These are phyloP conservation scores for Dromas ardeola DNA, from an alignment of 2,113 vertebrate genomes.

Conservation along the genomic window DNA sequence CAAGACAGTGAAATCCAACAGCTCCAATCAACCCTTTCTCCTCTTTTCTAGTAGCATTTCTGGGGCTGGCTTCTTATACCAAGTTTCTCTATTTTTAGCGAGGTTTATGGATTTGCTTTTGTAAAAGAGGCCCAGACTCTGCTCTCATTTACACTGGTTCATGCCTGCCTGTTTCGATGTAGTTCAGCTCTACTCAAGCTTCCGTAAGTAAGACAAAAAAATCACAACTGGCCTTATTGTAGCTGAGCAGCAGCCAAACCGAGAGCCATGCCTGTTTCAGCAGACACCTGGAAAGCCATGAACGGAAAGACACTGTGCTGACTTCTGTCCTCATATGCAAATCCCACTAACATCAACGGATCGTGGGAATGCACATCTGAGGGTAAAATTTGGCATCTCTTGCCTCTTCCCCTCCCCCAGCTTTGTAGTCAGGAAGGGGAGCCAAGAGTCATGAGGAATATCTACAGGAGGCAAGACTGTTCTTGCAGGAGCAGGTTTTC, in stretches of 20 bases:
- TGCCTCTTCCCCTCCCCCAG: not conserved
- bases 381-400: not conserved
- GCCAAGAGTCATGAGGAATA: not conserved
- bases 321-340: not conserved
- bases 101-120: not conserved
- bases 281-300: accelerated
- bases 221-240: not conserved
- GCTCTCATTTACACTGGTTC: accelerated
- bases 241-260: not conserved
- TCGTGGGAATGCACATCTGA: not conserved
- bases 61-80: not conserved
- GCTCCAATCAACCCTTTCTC: not conserved
- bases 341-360: not conserved
- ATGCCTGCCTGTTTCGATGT: not conserved
- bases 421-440: not conserved
- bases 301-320: not conserved
- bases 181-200: not conserved
- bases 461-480: not conserved
- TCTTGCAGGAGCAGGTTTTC: not conserved
- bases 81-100: not conserved
- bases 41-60: not conserved
- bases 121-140: not conserved
- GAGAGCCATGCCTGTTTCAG: not conserved
- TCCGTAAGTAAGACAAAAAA: not conserved
- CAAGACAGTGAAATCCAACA: not conserved